These are phyloP conservation scores for Glaucomys volans DNA, from an alignment of 2,113 vertebrate genomes.

Conservation along the genomic window DNA sequence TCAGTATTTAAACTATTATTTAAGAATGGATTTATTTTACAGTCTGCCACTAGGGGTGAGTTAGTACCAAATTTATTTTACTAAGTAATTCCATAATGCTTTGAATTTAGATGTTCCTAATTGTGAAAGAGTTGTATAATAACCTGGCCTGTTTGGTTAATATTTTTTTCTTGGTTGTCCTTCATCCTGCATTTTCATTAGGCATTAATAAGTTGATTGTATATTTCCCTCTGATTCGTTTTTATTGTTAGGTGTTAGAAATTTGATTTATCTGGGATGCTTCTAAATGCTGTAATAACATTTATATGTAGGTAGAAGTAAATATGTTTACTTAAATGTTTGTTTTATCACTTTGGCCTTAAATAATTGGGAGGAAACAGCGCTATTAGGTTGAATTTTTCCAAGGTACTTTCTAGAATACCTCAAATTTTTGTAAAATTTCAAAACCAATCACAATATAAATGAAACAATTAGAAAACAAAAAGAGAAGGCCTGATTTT, in stretches of 20 bases:
- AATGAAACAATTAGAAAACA: background rate
- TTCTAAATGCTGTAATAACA: background rate
- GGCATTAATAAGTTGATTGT: background rate
- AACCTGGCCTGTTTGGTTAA: background rate
- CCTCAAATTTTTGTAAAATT: background rate
- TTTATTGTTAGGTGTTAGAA: conserved; percentile 22
- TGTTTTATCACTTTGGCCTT: background rate
- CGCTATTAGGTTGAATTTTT: background rate
- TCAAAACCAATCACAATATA: background rate
- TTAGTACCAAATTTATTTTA: conserved; percentile 73
- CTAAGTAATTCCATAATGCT: conserved; percentile 62
- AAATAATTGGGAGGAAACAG: conserved; percentile 28
- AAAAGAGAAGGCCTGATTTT: background rate
- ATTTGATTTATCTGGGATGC: background rate
- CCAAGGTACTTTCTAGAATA: background rate
- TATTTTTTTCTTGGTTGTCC: background rate
- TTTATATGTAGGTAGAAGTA: background rate
- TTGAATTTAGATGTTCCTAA: conserved; percentile 41
- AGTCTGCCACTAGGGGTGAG: conserved; percentile 74
- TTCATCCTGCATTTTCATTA: background rate
- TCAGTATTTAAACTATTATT: background rate
- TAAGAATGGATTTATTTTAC: conserved; percentile 29
- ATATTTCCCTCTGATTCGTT: background rate
- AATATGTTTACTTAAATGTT: background rate
- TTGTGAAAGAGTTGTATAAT: background rate